phyloP scores from a whole-genome alignment of 2,797 vertebrate species.

The Otolemur crassicaudatus region DNA sequence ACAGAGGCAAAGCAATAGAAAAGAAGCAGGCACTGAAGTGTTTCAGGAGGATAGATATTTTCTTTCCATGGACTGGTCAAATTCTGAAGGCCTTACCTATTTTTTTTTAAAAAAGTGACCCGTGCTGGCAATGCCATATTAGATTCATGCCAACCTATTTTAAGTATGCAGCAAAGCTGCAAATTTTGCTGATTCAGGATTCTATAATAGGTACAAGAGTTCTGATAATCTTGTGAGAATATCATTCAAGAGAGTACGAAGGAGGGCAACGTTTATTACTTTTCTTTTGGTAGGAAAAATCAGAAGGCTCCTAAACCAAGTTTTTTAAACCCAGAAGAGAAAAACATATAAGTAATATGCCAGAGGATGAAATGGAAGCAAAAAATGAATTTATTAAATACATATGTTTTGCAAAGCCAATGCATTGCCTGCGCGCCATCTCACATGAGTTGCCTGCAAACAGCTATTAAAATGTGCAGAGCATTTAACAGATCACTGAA shows the following conservation, averaged over 20 bases:
- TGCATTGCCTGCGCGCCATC: not conserved
- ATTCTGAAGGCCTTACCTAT: constrained; percentile 63
- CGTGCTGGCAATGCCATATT: constrained; percentile 24
- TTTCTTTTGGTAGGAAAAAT: constrained; percentile 26
- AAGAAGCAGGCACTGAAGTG: constrained; percentile 41
- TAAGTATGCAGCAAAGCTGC: constrained; percentile 59
- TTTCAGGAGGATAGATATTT: constrained; percentile 75
- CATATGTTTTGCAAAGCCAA: constrained; percentile 50
- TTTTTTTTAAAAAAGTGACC: not conserved
- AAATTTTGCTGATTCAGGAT: constrained; percentile 70
- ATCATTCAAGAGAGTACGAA: constrained; percentile 54
- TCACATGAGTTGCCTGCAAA: constrained; percentile 62
- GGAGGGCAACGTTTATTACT: constrained; percentile 44
- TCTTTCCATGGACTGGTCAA: constrained; percentile 48
- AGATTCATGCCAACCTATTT: constrained; percentile 66
- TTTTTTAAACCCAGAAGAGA: constrained; percentile 47
- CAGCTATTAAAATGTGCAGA: constrained; percentile 64
- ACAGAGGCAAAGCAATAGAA: constrained; percentile 67
- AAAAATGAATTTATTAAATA: constrained; percentile 60
- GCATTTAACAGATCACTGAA: constrained; percentile 71
- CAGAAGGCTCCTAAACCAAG: constrained; percentile 26
- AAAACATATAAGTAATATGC: not conserved
- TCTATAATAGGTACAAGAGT: constrained; percentile 59
- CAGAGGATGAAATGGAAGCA: constrained; percentile 49
- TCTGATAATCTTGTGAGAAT: constrained; percentile 69